Evolutionary conservation across 2,888 invertebrate genomes (phyloP).

Genomic region (Lasioglossum pauxillum): DNA sequence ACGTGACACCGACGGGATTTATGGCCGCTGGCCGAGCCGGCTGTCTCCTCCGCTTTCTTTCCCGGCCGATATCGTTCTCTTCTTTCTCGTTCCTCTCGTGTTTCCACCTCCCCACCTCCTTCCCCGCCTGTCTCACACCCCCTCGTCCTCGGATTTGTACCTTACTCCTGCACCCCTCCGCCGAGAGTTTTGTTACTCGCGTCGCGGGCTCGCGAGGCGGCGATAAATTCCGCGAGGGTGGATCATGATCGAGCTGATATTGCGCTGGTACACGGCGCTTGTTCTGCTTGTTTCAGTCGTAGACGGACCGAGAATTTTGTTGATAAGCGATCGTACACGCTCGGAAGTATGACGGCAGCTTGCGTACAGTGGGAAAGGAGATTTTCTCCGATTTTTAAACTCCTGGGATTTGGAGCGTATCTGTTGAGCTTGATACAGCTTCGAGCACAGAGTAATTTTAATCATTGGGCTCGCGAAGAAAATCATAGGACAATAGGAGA

Average conservation of each 20-base stretch:
- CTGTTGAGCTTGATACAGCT: background rate
- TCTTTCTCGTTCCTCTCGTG: background rate
- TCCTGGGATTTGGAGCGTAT: background rate
- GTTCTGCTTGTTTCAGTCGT: background rate
- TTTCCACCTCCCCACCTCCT: background rate
- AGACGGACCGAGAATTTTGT: background rate
- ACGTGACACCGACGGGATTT: conserved; percentile 66
- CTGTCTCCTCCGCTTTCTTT: conserved; percentile 32
- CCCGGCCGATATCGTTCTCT: background rate
- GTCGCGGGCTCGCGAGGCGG: conserved; percentile 9
- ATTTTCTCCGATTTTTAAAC: background rate
- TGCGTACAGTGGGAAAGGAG: background rate
- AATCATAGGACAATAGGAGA: background rate
- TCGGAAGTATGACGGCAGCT: background rate
- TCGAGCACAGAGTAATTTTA: too few relatives aligned
- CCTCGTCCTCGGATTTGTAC: background rate
- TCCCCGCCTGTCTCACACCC: too few relatives aligned
- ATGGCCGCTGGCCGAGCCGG: conserved; percentile 51
- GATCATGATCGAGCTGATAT: conserved; percentile 32
- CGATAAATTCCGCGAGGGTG: conserved; percentile 36
- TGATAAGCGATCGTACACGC: background rate
- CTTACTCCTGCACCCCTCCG: background rate
- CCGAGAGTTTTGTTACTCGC: background rate
- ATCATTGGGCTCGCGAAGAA: too few relatives aligned
- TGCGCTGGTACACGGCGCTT: conserved; percentile 13